Percentiles rank a stretch among this genome's conserved stretches.
phyloP scores from a whole-genome alignment of 2,113 vertebrate genomes.

The Lagenorhynchus albirostris region DNA sequence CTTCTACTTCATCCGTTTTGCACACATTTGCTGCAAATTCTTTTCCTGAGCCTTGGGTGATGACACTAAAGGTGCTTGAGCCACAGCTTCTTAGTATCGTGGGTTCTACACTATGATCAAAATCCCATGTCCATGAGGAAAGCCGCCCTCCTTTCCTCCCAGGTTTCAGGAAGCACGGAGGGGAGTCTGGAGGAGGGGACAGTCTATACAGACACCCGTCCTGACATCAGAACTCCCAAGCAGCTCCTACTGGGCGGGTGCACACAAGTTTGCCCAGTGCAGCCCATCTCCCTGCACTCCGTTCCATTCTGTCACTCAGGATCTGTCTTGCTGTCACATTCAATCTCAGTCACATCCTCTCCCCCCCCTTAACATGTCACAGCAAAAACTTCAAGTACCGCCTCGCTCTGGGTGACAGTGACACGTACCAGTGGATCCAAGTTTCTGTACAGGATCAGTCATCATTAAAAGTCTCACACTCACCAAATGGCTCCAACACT shows the following conservation, averaged over 20 bases:
- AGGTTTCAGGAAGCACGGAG: neutral
- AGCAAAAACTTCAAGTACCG: conserved; percentile 44
- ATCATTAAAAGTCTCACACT: conserved; percentile 24
- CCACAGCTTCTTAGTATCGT: neutral
- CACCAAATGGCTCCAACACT: neutral
- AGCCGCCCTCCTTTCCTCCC: no score
- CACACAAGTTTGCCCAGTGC: neutral
- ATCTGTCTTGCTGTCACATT: conserved; percentile 47
- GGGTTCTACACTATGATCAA: neutral
- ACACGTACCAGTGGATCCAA: conserved; percentile 9
- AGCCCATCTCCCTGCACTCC: neutral
- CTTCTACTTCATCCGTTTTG: neutral
- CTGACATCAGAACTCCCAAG: neutral
- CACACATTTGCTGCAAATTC: neutral
- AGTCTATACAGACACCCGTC: neutral
- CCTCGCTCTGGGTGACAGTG: conserved; percentile 58
- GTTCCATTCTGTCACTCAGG: conserved; percentile 37
- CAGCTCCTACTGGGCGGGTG: neutral
- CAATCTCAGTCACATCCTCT: conserved; percentile 50
- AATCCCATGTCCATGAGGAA: neutral
- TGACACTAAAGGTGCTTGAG: neutral
- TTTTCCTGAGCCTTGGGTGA: neutral
- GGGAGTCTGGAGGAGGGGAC: neutral
- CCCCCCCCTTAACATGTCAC: conserved; percentile 21
- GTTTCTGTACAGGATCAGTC: neutral